Percentiles rank a stretch among this genome's conserved stretches.
Evolutionary conservation across 2,888 invertebrate genomes (phyloP).

Genomic region (Argyresthia albistria): DNA sequence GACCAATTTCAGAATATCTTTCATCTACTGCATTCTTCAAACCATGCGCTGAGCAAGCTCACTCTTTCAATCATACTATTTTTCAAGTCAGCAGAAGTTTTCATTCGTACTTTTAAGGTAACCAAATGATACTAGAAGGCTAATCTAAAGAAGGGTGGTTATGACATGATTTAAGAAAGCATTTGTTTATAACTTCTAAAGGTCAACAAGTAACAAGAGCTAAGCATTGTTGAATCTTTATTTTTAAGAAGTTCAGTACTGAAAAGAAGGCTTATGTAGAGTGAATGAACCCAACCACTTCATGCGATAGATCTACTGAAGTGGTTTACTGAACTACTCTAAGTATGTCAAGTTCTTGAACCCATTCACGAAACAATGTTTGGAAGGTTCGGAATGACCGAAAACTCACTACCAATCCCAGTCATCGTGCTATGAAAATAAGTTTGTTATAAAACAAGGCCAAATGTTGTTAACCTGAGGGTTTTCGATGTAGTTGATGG

Average conservation of each 20-base stretch:
- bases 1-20: neutral
- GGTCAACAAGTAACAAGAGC: neutral
- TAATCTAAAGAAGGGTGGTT: too few relatives aligned
- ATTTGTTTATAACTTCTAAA: too few relatives aligned
- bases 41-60: neutral
- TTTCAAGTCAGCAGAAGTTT: too few relatives aligned
- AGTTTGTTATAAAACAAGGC: neutral
- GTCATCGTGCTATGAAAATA: neutral
- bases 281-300: too few relatives aligned
- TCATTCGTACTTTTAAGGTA: neutral
- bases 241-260: neutral
- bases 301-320: too few relatives aligned
- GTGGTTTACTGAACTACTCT: too few relatives aligned
- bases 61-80: neutral
- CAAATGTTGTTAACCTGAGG: slow-evolving; percentile 51
- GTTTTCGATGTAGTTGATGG: slow-evolving; percentile 69
- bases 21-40: neutral
- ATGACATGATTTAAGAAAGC: too few relatives aligned
- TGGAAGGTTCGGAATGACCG: too few relatives aligned
- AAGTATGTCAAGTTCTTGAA: too few relatives aligned
- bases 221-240: neutral
- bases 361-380: too few relatives aligned
- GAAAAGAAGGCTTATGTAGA: too few relatives aligned
- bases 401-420: too few relatives aligned
- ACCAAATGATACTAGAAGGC: neutral